Base-by-base conservation (phyloP, 2,113 vertebrate genomes). In the Agapornis roseicollis region DNA sequence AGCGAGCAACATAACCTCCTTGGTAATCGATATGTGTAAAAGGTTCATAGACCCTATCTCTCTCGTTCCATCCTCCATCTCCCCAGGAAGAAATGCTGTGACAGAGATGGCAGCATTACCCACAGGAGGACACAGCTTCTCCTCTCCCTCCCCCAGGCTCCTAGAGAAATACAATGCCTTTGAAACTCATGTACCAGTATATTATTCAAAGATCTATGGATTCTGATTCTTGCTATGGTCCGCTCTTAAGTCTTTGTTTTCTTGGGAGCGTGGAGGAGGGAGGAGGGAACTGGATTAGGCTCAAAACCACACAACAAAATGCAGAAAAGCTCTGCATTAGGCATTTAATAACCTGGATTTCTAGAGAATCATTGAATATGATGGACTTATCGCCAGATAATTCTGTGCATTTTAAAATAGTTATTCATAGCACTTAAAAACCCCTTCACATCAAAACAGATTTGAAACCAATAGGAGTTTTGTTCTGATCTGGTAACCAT, bases 201-300 rank as follows among this genome's bases (percentile, higher is more conserved):
- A 68, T 92, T 83, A 88, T 66, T 91, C 56, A 68, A 73, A 89
- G 89, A 95, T 58, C 80, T 50, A 78, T 50, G 68, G 46, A 39
- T 88, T 78, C 63, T 18, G 56, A 88, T 82, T 83, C 80, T 84
- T 1, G 3, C 80, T 83, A 19, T 42, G 29, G 77, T 44, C 35
- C 0, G 5, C 61, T 78, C 35, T 73, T 55, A 39, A 0, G 0
- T 39, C 90, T 97, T 94, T 92, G 94, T 95, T 94, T 94, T 87
- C 35, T 88, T 90, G 89, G 80, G 90, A 92, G 80, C 27, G 20
- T 46, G 90, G 70, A 60, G 55, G 78, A 80, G 80, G 80, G 84
- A 89, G 89, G 89, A 91, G 80, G 61, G 86, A 80, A 39, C 80
- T 74, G 85, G 83, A 95, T 92, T 84, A 88, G 65, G 80, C 80